Conservation (phyloP, 1,140 invertebrate genomes). For the Protaetia brevitarsis region DNA sequence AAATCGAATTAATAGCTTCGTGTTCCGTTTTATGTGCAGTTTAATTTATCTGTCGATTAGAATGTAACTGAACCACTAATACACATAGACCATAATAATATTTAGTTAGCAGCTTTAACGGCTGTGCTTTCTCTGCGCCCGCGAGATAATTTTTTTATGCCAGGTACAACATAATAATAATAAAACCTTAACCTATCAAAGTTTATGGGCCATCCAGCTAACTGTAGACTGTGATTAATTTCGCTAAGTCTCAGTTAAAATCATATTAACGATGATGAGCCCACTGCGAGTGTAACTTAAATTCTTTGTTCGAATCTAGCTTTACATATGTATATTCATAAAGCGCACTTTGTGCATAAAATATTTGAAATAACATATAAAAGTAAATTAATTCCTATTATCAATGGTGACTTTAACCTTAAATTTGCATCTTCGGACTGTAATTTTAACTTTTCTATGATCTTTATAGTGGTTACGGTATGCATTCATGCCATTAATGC, state of each 20-base stretch:
- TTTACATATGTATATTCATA: not conserved
- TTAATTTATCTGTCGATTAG: constrained; percentile 17
- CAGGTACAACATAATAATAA: not conserved
- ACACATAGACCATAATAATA: not conserved
- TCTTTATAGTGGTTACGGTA: too few species aligned
- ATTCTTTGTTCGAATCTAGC: too few species aligned
- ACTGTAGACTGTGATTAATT: constrained; percentile 1
- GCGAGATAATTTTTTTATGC: not conserved
- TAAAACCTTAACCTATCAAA: not conserved
- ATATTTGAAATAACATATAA: not conserved
- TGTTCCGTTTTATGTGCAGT: constrained; percentile 3
- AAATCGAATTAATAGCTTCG: constrained; percentile 10
- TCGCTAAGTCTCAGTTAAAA: not conserved
- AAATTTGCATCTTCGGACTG: too few species aligned
- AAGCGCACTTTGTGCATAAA: not conserved
- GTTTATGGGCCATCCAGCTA: not conserved
- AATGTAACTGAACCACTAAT: constrained; percentile 16
- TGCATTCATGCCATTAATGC: too few species aligned
- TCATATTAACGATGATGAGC: not conserved
- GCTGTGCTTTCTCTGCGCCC: not conserved
- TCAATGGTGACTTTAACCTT: too few species aligned
- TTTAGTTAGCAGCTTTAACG: constrained; percentile 13
- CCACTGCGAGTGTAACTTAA: not conserved
- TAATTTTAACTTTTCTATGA: too few species aligned
- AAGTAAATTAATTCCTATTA: too few species aligned